phyloP scores from a whole-genome alignment of 1,140 invertebrate species.

The Vanessa atalanta region DNA sequence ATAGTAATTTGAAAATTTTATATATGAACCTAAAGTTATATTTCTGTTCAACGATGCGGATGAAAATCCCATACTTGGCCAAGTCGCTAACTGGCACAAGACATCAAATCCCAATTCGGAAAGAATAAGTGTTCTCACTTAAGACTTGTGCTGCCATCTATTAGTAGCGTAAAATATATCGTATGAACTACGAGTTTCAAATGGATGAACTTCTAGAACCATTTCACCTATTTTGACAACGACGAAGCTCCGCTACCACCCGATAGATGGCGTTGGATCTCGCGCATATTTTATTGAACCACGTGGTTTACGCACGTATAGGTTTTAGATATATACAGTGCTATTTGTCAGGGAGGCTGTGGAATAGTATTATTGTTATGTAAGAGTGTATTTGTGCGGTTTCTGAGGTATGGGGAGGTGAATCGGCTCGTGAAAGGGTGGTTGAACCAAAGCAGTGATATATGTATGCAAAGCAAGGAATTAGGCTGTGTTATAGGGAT shows the following conservation, averaged over 20 bases:
- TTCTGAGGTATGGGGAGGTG: conserved; percentile 60
- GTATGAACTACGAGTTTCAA: conserved; percentile 12
- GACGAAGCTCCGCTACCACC: conserved; percentile 53
- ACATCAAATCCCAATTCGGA: neutral
- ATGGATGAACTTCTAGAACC: conserved; percentile 34
- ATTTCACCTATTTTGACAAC: conserved; percentile 17
- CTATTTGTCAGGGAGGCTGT: conserved; percentile 71
- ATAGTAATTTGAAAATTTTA: neutral
- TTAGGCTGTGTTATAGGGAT: conserved; percentile 63
- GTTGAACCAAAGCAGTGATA: conserved; percentile 51
- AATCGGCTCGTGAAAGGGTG: conserved; percentile 65
- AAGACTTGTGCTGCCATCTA: conserved; percentile 40
- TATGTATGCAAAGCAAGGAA: conserved; percentile 60
- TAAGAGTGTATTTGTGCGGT: conserved; percentile 75
- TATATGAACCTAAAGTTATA: conserved; percentile 13
- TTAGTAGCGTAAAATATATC: conserved; percentile 12
- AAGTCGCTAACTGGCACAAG: conserved; percentile 13
- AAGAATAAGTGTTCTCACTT: neutral
- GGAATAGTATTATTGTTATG: conserved; percentile 77
- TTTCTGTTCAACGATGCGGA: conserved; percentile 3
- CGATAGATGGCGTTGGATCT: conserved; percentile 65
- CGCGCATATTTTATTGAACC: conserved; percentile 69
- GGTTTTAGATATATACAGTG: conserved; percentile 41
- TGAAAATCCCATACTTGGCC: conserved; percentile 22
- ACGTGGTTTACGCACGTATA: conserved; percentile 53